A percentile compares a stretch with the other conserved stretches of the same genome.
These are phyloP conservation scores for Brienomyrus longianalis DNA, from an alignment of 2,113 vertebrate genomes.

Conservation along the genomic window DNA sequence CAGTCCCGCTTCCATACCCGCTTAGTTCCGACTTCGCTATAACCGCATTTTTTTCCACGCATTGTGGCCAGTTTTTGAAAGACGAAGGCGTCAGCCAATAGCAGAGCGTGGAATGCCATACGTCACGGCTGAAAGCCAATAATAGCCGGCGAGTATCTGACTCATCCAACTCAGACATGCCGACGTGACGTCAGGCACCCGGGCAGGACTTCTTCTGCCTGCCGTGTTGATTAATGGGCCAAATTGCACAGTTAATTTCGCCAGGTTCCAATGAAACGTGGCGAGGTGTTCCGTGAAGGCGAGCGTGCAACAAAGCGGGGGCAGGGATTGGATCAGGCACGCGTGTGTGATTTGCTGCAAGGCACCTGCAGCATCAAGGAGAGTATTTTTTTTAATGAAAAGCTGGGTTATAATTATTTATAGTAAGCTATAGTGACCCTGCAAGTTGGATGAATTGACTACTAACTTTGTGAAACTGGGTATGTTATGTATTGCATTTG, in stretches of 20 bases:
- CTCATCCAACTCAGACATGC: neutral
- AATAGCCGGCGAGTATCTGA: neutral
- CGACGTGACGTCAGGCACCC: constrained; percentile 15
- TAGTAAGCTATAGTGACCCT: neutral
- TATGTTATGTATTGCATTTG: neutral
- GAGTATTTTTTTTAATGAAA: neutral
- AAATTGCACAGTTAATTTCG: neutral
- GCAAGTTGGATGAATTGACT: neutral
- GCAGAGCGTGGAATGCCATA: neutral
- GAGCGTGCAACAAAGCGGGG: neutral
- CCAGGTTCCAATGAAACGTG: neutral
- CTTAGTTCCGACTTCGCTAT: neutral
- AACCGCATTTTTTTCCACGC: constrained; percentile 11
- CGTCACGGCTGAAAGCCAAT: constrained; percentile 28
- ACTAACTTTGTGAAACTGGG: neutral
- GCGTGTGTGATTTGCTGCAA: neutral
- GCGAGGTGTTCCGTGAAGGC: neutral
- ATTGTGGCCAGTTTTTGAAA: constrained; percentile 25
- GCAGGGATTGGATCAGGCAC: neutral
- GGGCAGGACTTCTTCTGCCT: neutral
- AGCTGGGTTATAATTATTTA: neutral
- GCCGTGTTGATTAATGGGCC: neutral
- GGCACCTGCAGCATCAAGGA: neutral
- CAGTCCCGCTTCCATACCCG: neutral
- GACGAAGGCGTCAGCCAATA: constrained; percentile 39